Conservation (phyloP, 2,797 vertebrate species). For the Delichon dasypus region DNA sequence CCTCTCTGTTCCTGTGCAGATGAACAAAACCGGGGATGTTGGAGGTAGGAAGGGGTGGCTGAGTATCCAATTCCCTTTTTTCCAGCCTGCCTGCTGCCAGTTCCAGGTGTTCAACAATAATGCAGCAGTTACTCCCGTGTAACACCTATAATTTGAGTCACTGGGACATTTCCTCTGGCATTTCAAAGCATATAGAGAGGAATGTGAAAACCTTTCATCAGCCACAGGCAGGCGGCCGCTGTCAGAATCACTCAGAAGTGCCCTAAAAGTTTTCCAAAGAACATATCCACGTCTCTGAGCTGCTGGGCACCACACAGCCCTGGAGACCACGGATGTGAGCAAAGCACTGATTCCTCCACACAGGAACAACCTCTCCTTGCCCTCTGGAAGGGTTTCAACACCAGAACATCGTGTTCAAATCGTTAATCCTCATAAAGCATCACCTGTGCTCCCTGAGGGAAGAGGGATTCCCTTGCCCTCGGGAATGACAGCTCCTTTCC, state of each 20-base stretch:
- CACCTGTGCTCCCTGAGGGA: neutral
- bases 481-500: neutral
- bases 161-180: slow-evolving; percentile 61
- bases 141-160: slow-evolving; percentile 63
- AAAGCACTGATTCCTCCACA: neutral
- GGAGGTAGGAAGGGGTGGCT: neutral
- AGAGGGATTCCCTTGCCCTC: neutral
- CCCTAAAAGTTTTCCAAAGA: neutral
- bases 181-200: slow-evolving; percentile 49
- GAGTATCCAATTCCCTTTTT: neutral
- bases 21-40: neutral
- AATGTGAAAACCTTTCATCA: slow-evolving; percentile 67
- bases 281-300: neutral
- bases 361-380: neutral
- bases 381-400: slow-evolving; percentile 4
- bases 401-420: neutral
- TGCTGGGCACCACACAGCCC: neutral
- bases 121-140: neutral
- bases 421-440: neutral
- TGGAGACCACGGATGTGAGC: neutral
- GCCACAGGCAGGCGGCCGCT: slow-evolving; percentile 71
- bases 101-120: slow-evolving; percentile 59
- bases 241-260: slow-evolving; percentile 47
- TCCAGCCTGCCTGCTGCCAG: slow-evolving; percentile 15
- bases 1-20: neutral